Conservation (phyloP, 2,888 invertebrate species). For the Anoncus sp. region DNA sequence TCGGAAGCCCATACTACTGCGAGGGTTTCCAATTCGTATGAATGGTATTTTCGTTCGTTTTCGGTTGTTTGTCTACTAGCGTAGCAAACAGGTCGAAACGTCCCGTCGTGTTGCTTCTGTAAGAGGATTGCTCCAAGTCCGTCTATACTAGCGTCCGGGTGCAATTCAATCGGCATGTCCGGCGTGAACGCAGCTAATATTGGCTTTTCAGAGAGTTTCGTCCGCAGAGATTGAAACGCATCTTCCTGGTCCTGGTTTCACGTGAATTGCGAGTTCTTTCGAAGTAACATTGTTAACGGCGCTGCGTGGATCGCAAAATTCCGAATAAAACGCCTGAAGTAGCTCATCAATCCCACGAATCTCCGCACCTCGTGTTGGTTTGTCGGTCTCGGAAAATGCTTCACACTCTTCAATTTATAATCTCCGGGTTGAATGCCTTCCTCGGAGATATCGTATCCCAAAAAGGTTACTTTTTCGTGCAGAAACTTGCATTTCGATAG, state of each 20-base stretch:
- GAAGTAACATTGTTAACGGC: slow-evolving; percentile 25
- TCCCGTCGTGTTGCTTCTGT: slow-evolving; percentile 58
- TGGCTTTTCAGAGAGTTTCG: slow-evolving; percentile 39
- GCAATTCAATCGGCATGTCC: slow-evolving; percentile 58
- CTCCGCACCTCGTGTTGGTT: slow-evolving; percentile 16
- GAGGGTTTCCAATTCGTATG: slow-evolving; percentile 77
- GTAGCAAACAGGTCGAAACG: slow-evolving; percentile 72
- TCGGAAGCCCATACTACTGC: slow-evolving; percentile 75
- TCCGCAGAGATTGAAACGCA: neutral
- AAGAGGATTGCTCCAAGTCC: slow-evolving; percentile 68
- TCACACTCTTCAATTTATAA: slow-evolving; percentile 21
- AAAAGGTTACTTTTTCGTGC: too few relatives aligned
- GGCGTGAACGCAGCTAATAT: slow-evolving; percentile 61
- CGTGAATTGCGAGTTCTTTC: slow-evolving; percentile 3
- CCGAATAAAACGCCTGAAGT: slow-evolving; percentile 26
- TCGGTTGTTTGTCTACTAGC: slow-evolving; percentile 72
- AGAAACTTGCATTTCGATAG: too few relatives aligned
- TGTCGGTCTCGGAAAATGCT: slow-evolving; percentile 5
- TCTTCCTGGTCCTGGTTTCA: slow-evolving; percentile 16
- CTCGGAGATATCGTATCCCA: too few relatives aligned
- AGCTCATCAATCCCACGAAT: slow-evolving; percentile 24
- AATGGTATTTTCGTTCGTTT: slow-evolving; percentile 75
- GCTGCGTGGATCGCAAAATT: slow-evolving; percentile 16
- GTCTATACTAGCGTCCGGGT: slow-evolving; percentile 62
- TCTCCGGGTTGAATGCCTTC: neutral